Conservation (phyloP, 2,797 vertebrate genomes). For the Sebastolobus altivelis region DNA sequence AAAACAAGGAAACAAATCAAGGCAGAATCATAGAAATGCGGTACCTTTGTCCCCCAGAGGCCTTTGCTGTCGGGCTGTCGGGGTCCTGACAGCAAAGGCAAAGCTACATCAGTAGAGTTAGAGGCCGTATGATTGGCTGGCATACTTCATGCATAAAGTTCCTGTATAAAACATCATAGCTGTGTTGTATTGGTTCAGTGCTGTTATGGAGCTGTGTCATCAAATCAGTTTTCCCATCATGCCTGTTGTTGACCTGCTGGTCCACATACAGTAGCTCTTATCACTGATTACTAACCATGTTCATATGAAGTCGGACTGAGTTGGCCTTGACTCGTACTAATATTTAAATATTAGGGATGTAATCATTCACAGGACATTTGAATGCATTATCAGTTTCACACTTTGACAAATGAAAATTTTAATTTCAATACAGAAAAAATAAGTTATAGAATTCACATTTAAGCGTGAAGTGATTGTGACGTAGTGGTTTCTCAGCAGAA, state of each 20-base stretch:
- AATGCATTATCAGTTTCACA: background rate
- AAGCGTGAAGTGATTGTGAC: too few relatives aligned
- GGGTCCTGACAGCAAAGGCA: background rate
- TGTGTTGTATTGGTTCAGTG: conserved; percentile 8
- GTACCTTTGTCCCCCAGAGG: background rate
- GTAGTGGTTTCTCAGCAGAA: conserved; percentile 22
- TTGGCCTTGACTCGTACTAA: background rate
- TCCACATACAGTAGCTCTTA: background rate
- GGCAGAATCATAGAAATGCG: conserved; percentile 23
- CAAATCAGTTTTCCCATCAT: conserved; percentile 17
- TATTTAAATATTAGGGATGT: background rate
- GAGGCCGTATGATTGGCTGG: background rate
- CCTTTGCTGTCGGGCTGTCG: background rate
- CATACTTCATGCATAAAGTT: conserved; percentile 38
- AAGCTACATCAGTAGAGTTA: background rate
- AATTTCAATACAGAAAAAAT: background rate
- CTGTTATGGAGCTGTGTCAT: conserved; percentile 13
- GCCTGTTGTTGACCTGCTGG: conserved; percentile 10
- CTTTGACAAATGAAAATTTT: background rate
- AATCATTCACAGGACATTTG: background rate
- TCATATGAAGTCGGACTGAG: background rate
- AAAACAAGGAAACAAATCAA: conserved; percentile 33
- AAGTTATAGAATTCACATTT: background rate
- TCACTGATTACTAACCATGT: conserved; percentile 57
- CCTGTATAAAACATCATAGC: conserved; percentile 25